Evolutionary conservation across 2,888 invertebrate species (phyloP), one percentile per base, ranked within the genome.

Genomic region (Dasypogon diadema): DNA sequence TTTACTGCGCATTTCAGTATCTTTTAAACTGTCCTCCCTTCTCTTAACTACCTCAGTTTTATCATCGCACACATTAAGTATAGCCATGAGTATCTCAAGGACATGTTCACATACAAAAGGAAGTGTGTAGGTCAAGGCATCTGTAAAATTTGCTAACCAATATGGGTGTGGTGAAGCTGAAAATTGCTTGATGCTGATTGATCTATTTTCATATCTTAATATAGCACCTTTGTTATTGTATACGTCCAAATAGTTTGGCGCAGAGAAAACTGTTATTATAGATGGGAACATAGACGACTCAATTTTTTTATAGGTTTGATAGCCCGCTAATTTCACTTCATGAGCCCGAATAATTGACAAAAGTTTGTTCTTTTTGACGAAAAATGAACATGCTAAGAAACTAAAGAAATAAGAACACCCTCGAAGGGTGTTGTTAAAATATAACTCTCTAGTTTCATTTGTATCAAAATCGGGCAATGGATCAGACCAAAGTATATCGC

Each of bases 171-270:
- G 96, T 81, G 97, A 97, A 89, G 97, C 97, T 88, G 98, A 98
- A 89, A 98, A 98, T 89, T 98, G 98, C 85, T 98, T 92, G 84
- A 98, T 98, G 88, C 98, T 98, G 97, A 98, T 98, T 83, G 98
- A 97, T 89, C 98, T 98, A 89, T 98, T 98, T 89, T 98, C 98
- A 89, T 98, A 98, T 88, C 98, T 98, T 85, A 98, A 90, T 86
- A 98, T 97, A 84, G 98, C 98, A 86, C 98, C 98, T 90, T 95
- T 98, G 89, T 98, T 98, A 89, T 98, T 98, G 89, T 98, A 98
- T 81, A 98, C 98, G 90, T 98, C 98, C 91, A 98, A 90, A 88
- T 98, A 98, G 88, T 98, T 98, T 81, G 98, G 98, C 86, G 98
- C 98, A 84, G 97, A 97, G 87, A 98, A 98, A 88, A 98, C 98